Conservation (phyloP, 2,113 vertebrate genomes). For the Hippocampus guttulatus region DNA sequence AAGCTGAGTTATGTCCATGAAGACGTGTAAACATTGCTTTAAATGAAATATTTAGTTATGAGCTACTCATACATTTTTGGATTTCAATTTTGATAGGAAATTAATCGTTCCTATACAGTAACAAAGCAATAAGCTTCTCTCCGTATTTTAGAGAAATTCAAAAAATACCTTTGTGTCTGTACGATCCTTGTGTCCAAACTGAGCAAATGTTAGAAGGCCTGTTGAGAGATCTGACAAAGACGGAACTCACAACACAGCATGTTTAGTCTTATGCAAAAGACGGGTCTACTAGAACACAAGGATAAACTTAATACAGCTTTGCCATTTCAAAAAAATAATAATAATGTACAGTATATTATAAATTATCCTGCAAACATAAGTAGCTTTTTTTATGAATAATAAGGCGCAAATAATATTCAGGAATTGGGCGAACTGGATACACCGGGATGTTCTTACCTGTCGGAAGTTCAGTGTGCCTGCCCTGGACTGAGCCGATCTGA, state of each 20-base stretch:
- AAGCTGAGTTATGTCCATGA: background rate
- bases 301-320: background rate
- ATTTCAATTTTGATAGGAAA: background rate
- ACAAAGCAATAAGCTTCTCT: background rate
- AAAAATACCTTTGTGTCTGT: constrained; percentile 73
- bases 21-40: background rate
- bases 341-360: background rate
- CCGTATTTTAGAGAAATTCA: background rate
- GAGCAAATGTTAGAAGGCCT: constrained; percentile 64
- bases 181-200: constrained; percentile 60
- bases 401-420: background rate
- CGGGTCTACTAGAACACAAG: background rate
- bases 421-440: background rate
- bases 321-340: background rate
- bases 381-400: background rate
- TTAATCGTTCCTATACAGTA: background rate
- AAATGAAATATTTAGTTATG: background rate
- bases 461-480: constrained; percentile 40
- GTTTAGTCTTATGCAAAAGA: background rate
- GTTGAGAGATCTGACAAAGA: constrained; percentile 70
- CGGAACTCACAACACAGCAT: constrained; percentile 7
- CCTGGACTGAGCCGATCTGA: constrained; percentile 10
- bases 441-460: constrained; percentile 41
- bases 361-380: background rate
- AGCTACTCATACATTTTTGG: background rate